These are phyloP conservation scores for Agrotis segetum DNA, from an alignment of 2,888 invertebrate species.

Conservation along the genomic window DNA sequence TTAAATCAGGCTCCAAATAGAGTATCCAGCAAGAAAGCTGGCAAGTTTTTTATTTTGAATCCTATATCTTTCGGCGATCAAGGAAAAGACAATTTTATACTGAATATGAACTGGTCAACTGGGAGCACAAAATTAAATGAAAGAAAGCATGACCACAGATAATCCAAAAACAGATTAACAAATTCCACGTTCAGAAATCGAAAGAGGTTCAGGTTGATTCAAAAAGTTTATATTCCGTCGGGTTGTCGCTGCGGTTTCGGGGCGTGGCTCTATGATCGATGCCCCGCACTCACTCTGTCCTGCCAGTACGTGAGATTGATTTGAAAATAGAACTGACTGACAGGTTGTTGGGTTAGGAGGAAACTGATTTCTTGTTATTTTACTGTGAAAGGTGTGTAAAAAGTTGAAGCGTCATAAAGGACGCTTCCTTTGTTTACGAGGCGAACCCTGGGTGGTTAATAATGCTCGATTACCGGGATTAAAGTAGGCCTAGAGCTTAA, in stretches of 20 bases:
- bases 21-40: no score
- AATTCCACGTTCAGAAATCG: conserved; percentile 61
- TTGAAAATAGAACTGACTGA: conserved; percentile 66
- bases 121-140: no score
- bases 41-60: no score
- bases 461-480: no score
- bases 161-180: conserved; percentile 67
- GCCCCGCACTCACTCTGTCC: conserved; percentile 67
- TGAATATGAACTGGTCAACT: no score
- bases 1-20: no score
- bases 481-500: no score
- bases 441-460: no score
- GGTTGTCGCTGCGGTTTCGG: conserved; percentile 71
- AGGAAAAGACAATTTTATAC: neutral
- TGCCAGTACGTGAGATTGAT: conserved; percentile 60
- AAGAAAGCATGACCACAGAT: conserved; percentile 32
- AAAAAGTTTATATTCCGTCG: conserved; percentile 79
- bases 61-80: no score
- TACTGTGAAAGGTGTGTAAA: conserved; percentile 7
- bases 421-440: neutral
- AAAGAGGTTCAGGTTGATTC: conserved; percentile 66
- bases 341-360: conserved; percentile 60
- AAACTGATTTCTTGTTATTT: conserved; percentile 36
- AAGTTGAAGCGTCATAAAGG: neutral
- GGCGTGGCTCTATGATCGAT: conserved; percentile 88